phyloP scores from a whole-genome alignment of 2,888 invertebrate genomes.

The Caenorhabditis virilis region DNA sequence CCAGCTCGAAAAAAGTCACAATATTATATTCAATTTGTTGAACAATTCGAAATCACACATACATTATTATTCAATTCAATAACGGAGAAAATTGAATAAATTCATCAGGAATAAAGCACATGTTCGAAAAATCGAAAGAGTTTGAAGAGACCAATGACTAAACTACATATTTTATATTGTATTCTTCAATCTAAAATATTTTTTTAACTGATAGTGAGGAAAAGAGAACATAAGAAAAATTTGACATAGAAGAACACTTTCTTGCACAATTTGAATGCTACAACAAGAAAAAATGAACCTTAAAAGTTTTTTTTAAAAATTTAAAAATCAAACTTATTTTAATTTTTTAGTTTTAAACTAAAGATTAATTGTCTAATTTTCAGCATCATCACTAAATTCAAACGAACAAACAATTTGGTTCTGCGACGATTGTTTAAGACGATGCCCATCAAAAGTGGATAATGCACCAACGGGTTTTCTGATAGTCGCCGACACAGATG shows the following conservation, averaged over 20 bases:
- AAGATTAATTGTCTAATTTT: not conserved
- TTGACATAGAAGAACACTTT: not conserved
- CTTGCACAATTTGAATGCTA: not conserved
- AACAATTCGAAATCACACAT: no score
- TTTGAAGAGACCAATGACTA: no score
- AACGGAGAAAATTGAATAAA: no score
- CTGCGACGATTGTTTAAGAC: slow-evolving; percentile 16
- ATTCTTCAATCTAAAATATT: no score
- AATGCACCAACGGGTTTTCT: slow-evolving; percentile 15
- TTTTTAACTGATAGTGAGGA: no score
- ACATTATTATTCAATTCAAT: no score
- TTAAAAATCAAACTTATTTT: not conserved
- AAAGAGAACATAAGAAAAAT: slow-evolving; percentile 1
- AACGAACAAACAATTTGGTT: slow-evolving; percentile 22
- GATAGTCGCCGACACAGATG: slow-evolving; percentile 17
- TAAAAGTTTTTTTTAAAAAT: not conserved
- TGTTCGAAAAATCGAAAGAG: no score
- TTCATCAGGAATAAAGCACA: no score
- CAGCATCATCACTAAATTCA: slow-evolving; percentile 5
- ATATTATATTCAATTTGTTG: no score
- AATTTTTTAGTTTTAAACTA: not conserved
- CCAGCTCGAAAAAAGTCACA: no score
- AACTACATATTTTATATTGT: no score
- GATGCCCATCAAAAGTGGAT: slow-evolving; percentile 9
- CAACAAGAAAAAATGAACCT: not conserved